These are phyloP conservation scores for Oscarella lobularis DNA, from an alignment of 37 sponge, comb jelly and placozoan genomes.

Conservation along the genomic window DNA sequence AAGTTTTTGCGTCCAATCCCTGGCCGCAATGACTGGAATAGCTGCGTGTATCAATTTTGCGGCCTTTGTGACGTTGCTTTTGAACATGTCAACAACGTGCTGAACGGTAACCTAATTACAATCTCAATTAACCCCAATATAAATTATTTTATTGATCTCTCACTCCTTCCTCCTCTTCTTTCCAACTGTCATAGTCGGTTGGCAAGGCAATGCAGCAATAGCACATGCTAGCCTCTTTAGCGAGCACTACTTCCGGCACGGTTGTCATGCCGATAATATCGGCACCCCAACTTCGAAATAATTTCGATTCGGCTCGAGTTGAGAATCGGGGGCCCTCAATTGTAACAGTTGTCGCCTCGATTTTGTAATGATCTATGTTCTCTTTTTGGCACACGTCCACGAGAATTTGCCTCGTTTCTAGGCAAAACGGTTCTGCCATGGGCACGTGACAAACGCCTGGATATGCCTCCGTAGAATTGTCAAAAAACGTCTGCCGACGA, in stretches of 20 bases:
- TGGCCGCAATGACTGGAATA: conserved; percentile 31
- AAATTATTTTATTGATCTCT: conserved; percentile 4
- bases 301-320: conserved; percentile 67
- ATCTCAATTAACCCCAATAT: neutral
- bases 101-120: conserved; percentile 52
- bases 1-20: conserved; percentile 49
- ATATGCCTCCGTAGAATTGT: neutral
- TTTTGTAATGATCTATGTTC: neutral
- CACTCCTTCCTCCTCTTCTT: conserved; percentile 28
- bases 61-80: conserved; percentile 39
- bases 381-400: neutral
- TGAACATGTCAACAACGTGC: conserved; percentile 53
- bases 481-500: neutral
- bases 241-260: conserved; percentile 89
- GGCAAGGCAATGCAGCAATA: conserved; percentile 85
- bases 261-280: conserved; percentile 92
- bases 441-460: conserved; percentile 78
- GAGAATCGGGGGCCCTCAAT: conserved; percentile 97
- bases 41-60: conserved; percentile 28
- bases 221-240: conserved; percentile 75
- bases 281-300: conserved; percentile 72
- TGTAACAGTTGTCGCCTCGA: conserved; percentile 55
- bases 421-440: conserved; percentile 89
- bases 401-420: conserved; percentile 25
- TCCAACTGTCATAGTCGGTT: conserved; percentile 97